Evolutionary conservation across 2,888 invertebrate species (phyloP), one percentile per base, ranked within the genome.

Genomic region (Crepidodera aurea): DNA sequence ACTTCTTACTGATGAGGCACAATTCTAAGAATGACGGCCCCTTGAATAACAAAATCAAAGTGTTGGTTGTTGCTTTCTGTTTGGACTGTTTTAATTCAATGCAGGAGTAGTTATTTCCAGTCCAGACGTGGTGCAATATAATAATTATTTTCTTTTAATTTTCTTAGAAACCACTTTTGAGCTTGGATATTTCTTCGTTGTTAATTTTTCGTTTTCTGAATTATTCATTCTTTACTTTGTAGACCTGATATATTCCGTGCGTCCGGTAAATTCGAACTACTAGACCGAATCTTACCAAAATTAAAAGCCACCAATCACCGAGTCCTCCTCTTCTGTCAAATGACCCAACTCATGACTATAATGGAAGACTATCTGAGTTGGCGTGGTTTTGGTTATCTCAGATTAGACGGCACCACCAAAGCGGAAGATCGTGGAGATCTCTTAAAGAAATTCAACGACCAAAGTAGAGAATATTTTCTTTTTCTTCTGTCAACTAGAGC

Each of bases 261-360:
- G 0, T 94, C 97, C 0, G 99, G 99, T 18, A 99, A 99, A 84
- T 98, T 99, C 81, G 99, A 99, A 81, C 83, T 99, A 44, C 82
- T 99, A 57, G 98, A 99, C 83, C 88, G 98, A 29, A 97, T 99
- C 74, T 84, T 99, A 73, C 98, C 99, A 0, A 99, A 99, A 82
- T 82, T 99, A 71, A 95, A 96, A 78, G 86, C 87, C 7, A 92
- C 93, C 0, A 91, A 91, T 60, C 99, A 99, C 83, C 86, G 98
- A 65, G 96, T 98, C n/a, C 84, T 99, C 67, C 89, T 99, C 65
- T 99, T 99, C 85, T 99, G 98, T 89, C 99, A 99, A 84, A 99
- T 99, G 99, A 99, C 99, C 0, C 93, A 96, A 75, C 88, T 97
- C 69, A 98, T 99, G 98, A 97, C 95, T 58, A 97, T 98, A 74